These are phyloP conservation scores for Drosophila mercatorum DNA, from an alignment of 2,888 invertebrate genomes.

Conservation along the genomic window DNA sequence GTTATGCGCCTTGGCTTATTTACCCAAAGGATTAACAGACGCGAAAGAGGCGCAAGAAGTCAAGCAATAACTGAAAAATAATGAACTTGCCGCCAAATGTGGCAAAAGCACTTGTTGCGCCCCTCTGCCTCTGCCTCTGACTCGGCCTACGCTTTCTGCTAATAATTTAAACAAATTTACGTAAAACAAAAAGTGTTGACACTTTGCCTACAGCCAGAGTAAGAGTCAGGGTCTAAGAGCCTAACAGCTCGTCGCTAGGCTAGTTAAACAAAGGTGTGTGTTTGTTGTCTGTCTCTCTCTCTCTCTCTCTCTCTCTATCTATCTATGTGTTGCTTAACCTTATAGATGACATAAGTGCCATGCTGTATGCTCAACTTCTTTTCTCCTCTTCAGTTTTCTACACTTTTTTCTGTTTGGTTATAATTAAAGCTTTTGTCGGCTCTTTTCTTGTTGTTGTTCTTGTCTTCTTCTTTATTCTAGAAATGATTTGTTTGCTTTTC, in stretches of 20 bases:
- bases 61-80: conserved; percentile 28
- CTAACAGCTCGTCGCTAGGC: neutral
- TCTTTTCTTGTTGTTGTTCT: conserved; percentile 44
- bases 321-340: conserved; percentile 7
- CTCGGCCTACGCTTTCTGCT: conserved; percentile 38
- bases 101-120: conserved; percentile 54
- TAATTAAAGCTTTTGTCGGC: conserved; percentile 73
- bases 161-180: conserved; percentile 78
- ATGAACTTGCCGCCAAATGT: conserved; percentile 62
- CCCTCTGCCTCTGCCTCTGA: neutral
- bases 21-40: conserved; percentile 70
- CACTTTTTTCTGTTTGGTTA: conserved; percentile 66
- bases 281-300: conserved; percentile 3
- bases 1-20: conserved; percentile 63
- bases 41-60: neutral
- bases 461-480: conserved; percentile 9
- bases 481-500: conserved; percentile 49
- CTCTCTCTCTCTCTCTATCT: neutral
- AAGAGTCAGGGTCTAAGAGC: neutral
- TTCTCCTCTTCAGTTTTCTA: conserved; percentile 17
- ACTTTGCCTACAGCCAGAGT: conserved; percentile 19
- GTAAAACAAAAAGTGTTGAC: conserved; percentile 59
- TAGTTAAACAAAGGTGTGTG: conserved; percentile 57
- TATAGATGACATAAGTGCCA: conserved; percentile 62
- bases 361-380: conserved; percentile 21